Percentiles rank a stretch among this genome's conserved stretches.
These are phyloP conservation scores for Tachycineta bicolor DNA, from an alignment of 2,113 vertebrate species.

Conservation along the genomic window DNA sequence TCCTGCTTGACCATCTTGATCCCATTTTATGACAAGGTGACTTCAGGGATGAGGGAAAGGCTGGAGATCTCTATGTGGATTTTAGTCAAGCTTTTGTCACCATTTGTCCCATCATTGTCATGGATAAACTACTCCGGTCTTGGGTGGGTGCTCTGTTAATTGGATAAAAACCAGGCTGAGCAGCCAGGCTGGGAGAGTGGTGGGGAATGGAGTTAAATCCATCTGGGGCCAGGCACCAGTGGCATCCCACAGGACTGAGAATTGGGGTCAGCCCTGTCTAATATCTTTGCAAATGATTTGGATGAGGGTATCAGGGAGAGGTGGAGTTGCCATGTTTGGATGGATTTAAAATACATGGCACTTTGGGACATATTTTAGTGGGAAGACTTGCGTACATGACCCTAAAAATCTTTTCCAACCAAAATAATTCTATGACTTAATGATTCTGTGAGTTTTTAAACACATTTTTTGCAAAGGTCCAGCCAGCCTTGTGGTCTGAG, in stretches of 20 bases:
- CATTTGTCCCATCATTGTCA: accelerated
- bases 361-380: background rate
- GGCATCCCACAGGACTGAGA: too few relatives aligned
- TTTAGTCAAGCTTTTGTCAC: background rate
- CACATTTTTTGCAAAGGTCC: background rate
- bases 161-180: background rate
- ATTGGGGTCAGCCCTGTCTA: background rate
- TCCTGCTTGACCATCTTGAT: background rate
- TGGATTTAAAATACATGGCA: background rate
- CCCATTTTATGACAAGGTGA: too few relatives aligned
- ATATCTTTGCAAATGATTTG: background rate
- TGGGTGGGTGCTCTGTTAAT: background rate
- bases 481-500: background rate
- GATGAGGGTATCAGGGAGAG: background rate
- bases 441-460: background rate
- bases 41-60: background rate
- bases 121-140: background rate
- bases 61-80: background rate
- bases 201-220: background rate
- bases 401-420: background rate
- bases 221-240: background rate
- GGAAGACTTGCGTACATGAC: accelerated
- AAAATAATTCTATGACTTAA: background rate
- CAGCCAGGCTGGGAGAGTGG: background rate
- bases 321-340: background rate